Conservation (phyloP, 2,113 vertebrate genomes). For the Chaetorhynchus papuensis region DNA sequence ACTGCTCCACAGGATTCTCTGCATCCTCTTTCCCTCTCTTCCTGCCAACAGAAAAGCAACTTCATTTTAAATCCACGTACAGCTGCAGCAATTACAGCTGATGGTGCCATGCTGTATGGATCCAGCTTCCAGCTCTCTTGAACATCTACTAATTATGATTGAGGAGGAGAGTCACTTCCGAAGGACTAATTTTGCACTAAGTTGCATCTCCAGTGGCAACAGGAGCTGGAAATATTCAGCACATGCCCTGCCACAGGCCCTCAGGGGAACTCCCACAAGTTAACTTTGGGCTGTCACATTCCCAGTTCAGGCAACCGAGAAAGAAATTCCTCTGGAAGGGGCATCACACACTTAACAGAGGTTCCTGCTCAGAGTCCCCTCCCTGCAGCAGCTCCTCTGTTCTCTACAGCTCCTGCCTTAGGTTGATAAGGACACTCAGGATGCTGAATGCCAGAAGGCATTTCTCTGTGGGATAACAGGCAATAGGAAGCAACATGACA, state of each 20-base stretch:
- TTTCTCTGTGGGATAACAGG: neutral
- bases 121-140: constrained; percentile 31
- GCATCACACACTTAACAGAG: neutral
- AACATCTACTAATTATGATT: neutral
- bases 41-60: neutral
- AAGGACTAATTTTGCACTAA: constrained; percentile 9
- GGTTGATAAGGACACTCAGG: neutral
- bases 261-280: neutral
- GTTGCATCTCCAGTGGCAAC: constrained; percentile 36
- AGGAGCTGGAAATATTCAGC: neutral
- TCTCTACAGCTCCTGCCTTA: neutral
- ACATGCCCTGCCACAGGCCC: neutral
- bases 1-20: neutral
- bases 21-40: neutral
- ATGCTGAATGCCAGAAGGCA: neutral
- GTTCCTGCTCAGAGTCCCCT: neutral
- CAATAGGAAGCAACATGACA: neutral
- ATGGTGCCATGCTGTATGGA: neutral
- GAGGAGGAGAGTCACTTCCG: constrained; percentile 18
- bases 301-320: neutral
- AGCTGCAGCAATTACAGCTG: constrained; percentile 35
- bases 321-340: neutral
- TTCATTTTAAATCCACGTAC: neutral
- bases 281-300: neutral
- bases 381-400: neutral